Evolutionary conservation across 2,797 vertebrate genomes (phyloP).

Genomic region (Onychomys arenicola): DNA sequence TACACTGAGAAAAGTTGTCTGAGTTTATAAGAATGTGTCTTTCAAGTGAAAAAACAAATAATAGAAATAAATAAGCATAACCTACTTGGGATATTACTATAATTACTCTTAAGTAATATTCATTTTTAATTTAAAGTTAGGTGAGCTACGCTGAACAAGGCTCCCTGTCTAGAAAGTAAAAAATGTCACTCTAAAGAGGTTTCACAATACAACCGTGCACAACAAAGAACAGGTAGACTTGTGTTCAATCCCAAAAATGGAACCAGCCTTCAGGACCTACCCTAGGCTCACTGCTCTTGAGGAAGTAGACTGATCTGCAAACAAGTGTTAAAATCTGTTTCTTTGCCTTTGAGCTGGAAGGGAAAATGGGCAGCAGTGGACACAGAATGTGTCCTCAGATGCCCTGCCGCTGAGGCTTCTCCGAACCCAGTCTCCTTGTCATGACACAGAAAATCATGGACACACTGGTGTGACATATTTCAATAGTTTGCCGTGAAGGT

Average conservation of each 20-base stretch:
- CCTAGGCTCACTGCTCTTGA: neutral
- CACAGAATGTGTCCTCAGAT: neutral
- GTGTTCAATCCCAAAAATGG: neutral
- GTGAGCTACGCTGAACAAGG: neutral
- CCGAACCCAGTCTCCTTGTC: constrained; percentile 23
- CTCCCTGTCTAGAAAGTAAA: neutral
- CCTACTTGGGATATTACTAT: neutral
- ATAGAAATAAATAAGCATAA: neutral
- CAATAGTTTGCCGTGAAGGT: neutral
- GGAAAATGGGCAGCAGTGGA: neutral
- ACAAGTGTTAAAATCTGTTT: neutral
- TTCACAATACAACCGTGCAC: constrained; percentile 11
- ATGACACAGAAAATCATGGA: neutral
- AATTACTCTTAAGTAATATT: constrained; percentile 25
- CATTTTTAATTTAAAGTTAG: constrained; percentile 36
- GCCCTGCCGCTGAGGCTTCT: neutral
- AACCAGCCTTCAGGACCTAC: neutral
- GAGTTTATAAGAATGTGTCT: neutral
- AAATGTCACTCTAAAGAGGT: neutral
- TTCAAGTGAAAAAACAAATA: constrained; percentile 26
- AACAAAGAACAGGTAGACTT: neutral
- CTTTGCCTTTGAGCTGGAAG: neutral
- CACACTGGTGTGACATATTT: neutral
- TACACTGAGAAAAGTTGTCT: neutral
- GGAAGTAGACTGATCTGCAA: constrained; percentile 11